Conservation (phyloP, 2,888 invertebrate species). For the Macaria liturata region DNA sequence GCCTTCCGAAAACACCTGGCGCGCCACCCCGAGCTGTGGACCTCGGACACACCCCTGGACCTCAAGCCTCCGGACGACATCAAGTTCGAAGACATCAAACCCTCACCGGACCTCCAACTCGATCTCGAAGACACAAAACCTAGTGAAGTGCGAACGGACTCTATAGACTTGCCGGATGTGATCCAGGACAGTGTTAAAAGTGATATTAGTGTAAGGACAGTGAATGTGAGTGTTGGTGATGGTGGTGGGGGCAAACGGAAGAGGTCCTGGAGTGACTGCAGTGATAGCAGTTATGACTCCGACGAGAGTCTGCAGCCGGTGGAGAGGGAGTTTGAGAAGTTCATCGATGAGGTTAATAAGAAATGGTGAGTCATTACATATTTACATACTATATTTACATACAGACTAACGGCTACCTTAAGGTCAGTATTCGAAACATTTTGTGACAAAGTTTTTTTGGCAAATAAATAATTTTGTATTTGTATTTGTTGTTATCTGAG, state of each 20-base stretch:
- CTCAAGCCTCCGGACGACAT: constrained; percentile 22
- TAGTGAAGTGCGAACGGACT: constrained; percentile 26
- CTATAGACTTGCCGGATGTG: constrained; percentile 39
- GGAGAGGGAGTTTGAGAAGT: constrained; percentile 70
- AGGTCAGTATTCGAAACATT: too few relatives aligned
- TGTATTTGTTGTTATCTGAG: too few relatives aligned
- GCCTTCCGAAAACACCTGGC: constrained; percentile 67
- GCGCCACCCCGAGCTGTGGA: constrained; percentile 62
- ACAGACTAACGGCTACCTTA: too few relatives aligned
- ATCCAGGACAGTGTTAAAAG: constrained; percentile 33
- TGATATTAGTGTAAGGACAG: constrained; percentile 37
- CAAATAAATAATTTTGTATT: too few relatives aligned
- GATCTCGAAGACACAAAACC: constrained; percentile 27
- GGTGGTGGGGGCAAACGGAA: constrained; percentile 54
- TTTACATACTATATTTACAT: not conserved
- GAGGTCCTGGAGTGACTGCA: constrained; percentile 62
- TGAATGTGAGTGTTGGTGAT: constrained; percentile 52
- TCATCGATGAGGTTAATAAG: constrained; percentile 71
- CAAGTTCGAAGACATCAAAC: constrained; percentile 30
- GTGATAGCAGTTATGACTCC: constrained; percentile 68
- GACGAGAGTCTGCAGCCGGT: constrained; percentile 71
- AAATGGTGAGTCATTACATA: constrained; percentile 65
- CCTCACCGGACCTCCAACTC: constrained; percentile 22
- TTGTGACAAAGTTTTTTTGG: too few relatives aligned
- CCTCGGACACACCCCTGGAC: constrained; percentile 19